These are phyloP conservation scores for Diorhabda elongata DNA, from an alignment of 1,140 invertebrate species.

Conservation along the genomic window DNA sequence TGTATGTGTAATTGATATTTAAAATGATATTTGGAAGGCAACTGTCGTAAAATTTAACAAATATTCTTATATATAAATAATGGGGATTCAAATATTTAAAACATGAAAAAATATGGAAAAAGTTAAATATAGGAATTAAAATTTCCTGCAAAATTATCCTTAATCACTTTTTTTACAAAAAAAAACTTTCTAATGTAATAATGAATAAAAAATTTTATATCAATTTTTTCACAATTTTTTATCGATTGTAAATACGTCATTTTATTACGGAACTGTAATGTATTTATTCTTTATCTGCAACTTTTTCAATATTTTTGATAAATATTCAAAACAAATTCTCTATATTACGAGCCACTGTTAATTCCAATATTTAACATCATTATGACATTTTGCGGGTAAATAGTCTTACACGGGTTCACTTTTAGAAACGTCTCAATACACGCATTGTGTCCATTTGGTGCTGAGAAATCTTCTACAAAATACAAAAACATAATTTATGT, in stretches of 20 bases:
- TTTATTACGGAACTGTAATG: background rate
- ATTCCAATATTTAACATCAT: slow-evolving; percentile 13
- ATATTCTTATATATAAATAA: too few relatives aligned
- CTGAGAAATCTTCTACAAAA: slow-evolving; percentile 14
- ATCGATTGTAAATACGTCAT: background rate
- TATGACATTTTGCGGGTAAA: slow-evolving; percentile 36
- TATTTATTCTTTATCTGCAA: too few relatives aligned
- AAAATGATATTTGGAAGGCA: too few relatives aligned
- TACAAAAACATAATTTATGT: slow-evolving; percentile 36
- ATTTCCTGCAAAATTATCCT: too few relatives aligned
- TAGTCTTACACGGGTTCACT: slow-evolving; percentile 22
- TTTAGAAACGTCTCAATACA: slow-evolving; percentile 22
- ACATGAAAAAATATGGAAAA: too few relatives aligned
- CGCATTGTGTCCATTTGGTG: slow-evolving; percentile 6
- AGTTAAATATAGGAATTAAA: too few relatives aligned
- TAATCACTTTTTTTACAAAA: too few relatives aligned
- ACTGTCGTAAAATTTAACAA: too few relatives aligned
- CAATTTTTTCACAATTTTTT: background rate
- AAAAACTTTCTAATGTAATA: background rate
- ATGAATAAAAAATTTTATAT: background rate
- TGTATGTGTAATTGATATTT: too few relatives aligned
- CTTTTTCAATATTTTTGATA: background rate
- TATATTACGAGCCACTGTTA: background rate
- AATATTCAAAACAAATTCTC: background rate
- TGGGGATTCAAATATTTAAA: too few relatives aligned